These are phyloP conservation scores for Gobio gobio DNA, from an alignment of 2,113 vertebrate genomes.

Conservation along the genomic window DNA sequence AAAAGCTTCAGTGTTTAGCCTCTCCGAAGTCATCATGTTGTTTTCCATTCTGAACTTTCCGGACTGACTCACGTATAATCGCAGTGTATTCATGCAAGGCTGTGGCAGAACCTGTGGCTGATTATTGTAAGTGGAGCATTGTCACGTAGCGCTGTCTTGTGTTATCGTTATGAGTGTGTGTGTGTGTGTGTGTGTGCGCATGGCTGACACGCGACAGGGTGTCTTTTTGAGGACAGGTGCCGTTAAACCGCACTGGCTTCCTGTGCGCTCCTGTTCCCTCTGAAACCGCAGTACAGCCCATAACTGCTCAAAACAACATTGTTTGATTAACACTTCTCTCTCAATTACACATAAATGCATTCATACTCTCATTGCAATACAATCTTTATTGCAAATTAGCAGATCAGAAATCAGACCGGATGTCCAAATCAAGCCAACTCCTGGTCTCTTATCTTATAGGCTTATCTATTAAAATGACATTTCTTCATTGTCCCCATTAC, in stretches of 20 bases:
- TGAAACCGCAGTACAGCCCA: conserved; percentile 6
- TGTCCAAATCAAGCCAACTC: background rate
- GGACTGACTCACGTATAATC: background rate
- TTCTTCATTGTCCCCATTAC: background rate
- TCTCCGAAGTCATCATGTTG: background rate
- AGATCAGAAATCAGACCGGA: background rate
- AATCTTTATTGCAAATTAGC: background rate
- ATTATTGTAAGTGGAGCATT: background rate
- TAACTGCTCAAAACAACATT: conserved; percentile 18
- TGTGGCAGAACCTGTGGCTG: background rate
- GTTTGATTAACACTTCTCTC: background rate
- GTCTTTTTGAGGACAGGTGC: conserved; percentile 53
- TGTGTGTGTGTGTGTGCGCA: background rate
- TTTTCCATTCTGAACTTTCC: background rate
- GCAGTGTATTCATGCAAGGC: background rate
- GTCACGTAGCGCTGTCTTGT: background rate
- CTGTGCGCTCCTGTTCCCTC: conserved; percentile 23
- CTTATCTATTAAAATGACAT: background rate
- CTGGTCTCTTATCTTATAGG: background rate
- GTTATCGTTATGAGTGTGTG: conserved; percentile 22
- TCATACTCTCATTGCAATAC: background rate
- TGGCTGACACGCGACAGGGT: conserved; percentile 57
- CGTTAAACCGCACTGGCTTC: conserved; percentile 55
- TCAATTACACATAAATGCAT: background rate
- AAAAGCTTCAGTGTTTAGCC: too few relatives aligned